A percentile compares a stretch with the other conserved stretches of the same genome.
Conservation (phyloP, 1,140 invertebrate species). For the Bombus haemorrhoidalis region DNA sequence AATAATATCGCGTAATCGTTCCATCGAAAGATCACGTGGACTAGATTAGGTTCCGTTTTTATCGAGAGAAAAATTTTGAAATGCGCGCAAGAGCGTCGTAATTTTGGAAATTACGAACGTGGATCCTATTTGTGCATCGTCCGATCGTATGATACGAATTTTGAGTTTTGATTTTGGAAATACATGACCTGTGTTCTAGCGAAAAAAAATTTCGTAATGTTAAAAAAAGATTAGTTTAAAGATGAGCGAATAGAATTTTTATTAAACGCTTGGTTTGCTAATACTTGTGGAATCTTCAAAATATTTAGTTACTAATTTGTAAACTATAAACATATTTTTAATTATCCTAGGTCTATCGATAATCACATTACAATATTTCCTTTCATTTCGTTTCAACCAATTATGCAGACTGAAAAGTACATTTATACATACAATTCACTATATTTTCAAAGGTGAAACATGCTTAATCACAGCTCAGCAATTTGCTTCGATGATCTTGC, state of each 20-base stretch:
- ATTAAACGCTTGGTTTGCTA: not conserved
- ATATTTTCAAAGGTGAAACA: slow-evolving; percentile 1
- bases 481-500: slow-evolving; percentile 42
- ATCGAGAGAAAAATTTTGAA: not conserved
- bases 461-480: slow-evolving; percentile 39
- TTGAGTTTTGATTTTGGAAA: not conserved
- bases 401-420: not conserved
- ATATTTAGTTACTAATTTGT: not conserved
- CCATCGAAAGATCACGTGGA: slow-evolving; percentile 25
- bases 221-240: no score
- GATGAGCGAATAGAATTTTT: not conserved
- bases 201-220: not conserved
- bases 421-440: not conserved
- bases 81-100: not conserved
- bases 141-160: not conserved
- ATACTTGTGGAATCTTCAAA: not conserved
- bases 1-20: slow-evolving; percentile 52
- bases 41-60: not conserved
- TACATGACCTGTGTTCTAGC: not conserved
- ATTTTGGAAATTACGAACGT: not conserved
- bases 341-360: not conserved
- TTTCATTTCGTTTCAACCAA: not conserved
- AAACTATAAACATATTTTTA: not conserved
- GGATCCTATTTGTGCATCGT: not conserved
- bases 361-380: not conserved